Conservation (phyloP, 2,888 invertebrate genomes). For the Brenthis ino region DNA sequence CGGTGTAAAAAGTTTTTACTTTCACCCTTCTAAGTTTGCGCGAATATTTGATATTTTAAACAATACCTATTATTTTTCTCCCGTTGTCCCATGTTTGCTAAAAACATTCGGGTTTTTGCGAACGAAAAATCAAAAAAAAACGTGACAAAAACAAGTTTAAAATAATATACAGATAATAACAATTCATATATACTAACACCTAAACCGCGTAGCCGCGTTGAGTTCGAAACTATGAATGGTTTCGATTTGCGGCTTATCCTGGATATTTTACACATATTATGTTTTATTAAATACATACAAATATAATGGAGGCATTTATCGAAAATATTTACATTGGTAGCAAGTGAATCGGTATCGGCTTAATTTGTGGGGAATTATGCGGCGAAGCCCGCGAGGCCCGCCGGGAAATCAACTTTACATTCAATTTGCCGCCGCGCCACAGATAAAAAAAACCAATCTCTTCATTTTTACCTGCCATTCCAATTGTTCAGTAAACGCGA, state of each 20-base stretch:
- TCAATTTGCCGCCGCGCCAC: constrained; percentile 74
- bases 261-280: constrained; percentile 39
- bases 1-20: too few relatives aligned
- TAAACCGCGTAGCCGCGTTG: neutral
- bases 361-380: constrained; percentile 77
- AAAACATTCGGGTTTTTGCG: too few relatives aligned
- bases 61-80: too few relatives aligned
- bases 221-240: constrained; percentile 8
- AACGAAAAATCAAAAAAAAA: too few relatives aligned
- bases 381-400: constrained; percentile 66
- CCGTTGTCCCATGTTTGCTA: too few relatives aligned
- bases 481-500: constrained; percentile 28
- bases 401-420: constrained; percentile 81
- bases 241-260: constrained; percentile 15
- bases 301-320: constrained; percentile 68
- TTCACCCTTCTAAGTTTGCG: too few relatives aligned
- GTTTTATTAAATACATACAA: constrained; percentile 38
- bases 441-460: constrained; percentile 80
- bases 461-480: constrained; percentile 50
- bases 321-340: constrained; percentile 78
- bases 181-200: neutral
- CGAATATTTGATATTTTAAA: too few relatives aligned
- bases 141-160: too few relatives aligned
- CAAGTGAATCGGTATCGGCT: constrained; percentile 75
- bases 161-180: too few relatives aligned